These are phyloP conservation scores for Nematopogon swammerdamellus DNA, from an alignment of 2,888 invertebrate genomes.

Conservation along the genomic window DNA sequence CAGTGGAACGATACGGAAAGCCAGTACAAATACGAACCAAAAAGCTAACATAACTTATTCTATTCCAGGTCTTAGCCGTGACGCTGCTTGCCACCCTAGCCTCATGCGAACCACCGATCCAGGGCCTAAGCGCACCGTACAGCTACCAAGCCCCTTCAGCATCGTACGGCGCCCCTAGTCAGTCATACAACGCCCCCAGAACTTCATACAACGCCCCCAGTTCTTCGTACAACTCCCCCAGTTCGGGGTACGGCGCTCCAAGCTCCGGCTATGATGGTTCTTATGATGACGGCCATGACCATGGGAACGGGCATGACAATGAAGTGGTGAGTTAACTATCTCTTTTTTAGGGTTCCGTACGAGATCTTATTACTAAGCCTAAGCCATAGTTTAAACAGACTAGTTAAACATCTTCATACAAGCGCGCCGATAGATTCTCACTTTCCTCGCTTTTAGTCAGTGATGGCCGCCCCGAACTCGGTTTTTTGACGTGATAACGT, in stretches of 20 bases:
- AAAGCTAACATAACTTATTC: too few species aligned
- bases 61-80: constrained; percentile 25
- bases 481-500: too few species aligned
- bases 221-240: constrained; percentile 9
- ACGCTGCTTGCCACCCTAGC: constrained; percentile 21
- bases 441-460: constrained; percentile 4
- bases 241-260: constrained; percentile 10
- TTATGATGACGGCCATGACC: constrained; percentile 20
- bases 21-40: too few species aligned
- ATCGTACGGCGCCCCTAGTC: constrained; percentile 21
- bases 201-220: constrained; percentile 19
- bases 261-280: constrained; percentile 14
- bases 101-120: constrained; percentile 31
- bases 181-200: constrained; percentile 30
- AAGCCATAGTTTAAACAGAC: too few species aligned
- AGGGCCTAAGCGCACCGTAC: constrained; percentile 17
- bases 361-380: too few species aligned
- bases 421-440: not conserved
- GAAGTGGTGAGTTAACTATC: constrained; percentile 37
- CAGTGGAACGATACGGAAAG: too few species aligned
- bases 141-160: constrained; percentile 26
- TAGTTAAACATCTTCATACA: too few species aligned
- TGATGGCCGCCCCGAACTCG: too few species aligned
- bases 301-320: constrained; percentile 40
- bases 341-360: too few species aligned